Base-by-base conservation (phyloP, 2,888 invertebrate species). In the Pandemis heparana region DNA sequence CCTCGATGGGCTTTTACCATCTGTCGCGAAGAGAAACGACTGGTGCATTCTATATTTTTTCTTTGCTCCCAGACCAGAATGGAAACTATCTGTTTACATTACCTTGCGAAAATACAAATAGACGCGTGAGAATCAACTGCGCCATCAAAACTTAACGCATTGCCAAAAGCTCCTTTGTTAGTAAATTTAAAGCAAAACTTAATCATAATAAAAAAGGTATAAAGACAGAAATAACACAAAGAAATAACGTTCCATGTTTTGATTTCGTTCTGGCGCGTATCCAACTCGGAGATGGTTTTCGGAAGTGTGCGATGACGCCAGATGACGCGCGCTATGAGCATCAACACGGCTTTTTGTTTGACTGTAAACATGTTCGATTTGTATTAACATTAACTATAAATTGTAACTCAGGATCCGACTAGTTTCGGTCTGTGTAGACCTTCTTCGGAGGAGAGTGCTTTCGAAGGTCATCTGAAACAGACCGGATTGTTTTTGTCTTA, bases 181-280 rank as follows among this genome's bases (percentile, higher is more conserved):
- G 23, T 56, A 23, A 23, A 56, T 56, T 56, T 23, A 10, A 23
- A 12, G 12, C 23, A 12, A 5, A 65, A 60, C 16, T 68, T 46
- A 23, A 59, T 56, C 23, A 46, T 56, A 62, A 56, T 70, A 68
- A 71, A 62, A 61, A 43, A 23, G 14, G 53, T 32, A 56, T 63
- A 39, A 68, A 59, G 46, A 59, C 74, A 8, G 60, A 65, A 74
- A 74, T 70, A 74, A 23, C 70, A 74, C 70, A 74, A 70, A 74
- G 73, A 68, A 32, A 23, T 60, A 12, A 23, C 6, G 23, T 23
- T 43, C 32, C 39, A 41, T 60, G 65, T 60, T 66, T 71, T 38
- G 46, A 18, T 65, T 60, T 14, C 12, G 18, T 48, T 39, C 62
- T 73, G 73, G 73, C 73, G 51, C 51, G 41, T 5, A 5, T 48